phyloP scores from a whole-genome alignment of 2,888 invertebrate species.

The Erynnis tages region DNA sequence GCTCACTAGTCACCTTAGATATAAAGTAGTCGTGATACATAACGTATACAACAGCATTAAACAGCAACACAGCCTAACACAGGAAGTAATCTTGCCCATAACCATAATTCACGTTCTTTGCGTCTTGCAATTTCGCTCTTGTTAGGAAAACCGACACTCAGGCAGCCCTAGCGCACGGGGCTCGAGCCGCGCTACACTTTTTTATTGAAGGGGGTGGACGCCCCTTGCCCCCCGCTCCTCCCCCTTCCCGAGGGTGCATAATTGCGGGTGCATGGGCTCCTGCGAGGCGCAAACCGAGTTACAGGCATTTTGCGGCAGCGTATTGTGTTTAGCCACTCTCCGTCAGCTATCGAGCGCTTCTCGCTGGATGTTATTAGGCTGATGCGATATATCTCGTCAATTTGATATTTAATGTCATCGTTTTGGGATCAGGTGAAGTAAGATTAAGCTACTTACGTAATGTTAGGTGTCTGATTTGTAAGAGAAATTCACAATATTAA shows the following conservation, averaged over 20 bases:
- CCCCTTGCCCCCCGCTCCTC: conserved; percentile 29
- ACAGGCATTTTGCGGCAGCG: conserved; percentile 44
- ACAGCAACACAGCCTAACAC: too few species aligned
- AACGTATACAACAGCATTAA: too few species aligned
- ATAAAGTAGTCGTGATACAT: too few species aligned
- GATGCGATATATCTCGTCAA: not conserved
- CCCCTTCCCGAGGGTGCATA: conserved; percentile 53
- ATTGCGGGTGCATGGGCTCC: conserved; percentile 43
- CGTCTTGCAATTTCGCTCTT: conserved; percentile 15
- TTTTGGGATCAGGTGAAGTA: not conserved
- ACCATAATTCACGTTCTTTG: too few species aligned
- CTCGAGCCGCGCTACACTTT: conserved; percentile 55
- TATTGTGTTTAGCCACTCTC: conserved; percentile 8
- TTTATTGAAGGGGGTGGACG: conserved; percentile 45
- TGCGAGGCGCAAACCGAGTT: conserved; percentile 46
- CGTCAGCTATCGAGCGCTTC: not conserved
- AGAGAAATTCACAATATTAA: too few species aligned
- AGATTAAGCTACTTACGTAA: not conserved
- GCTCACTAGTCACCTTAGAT: too few species aligned
- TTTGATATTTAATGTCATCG: not conserved
- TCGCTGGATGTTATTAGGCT: conserved; percentile 3
- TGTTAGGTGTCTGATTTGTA: too few species aligned
- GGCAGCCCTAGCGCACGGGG: conserved; percentile 46
- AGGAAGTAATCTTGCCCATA: too few species aligned
- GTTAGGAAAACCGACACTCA: conserved; percentile 10